Evolutionary conservation across 2,888 invertebrate genomes (phyloP).

Genomic region (Conops quadrifasciatus): DNA sequence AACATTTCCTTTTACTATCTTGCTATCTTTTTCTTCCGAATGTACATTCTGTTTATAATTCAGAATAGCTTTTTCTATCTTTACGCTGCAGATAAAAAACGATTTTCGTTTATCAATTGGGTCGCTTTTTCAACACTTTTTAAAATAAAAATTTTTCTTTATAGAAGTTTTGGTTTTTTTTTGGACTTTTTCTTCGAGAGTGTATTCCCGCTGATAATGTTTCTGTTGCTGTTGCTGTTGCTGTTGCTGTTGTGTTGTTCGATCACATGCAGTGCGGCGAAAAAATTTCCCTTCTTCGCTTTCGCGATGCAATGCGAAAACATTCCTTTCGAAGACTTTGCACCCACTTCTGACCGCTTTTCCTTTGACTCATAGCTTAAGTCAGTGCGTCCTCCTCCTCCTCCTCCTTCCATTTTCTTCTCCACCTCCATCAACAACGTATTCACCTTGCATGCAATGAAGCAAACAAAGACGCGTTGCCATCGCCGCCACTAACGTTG

Average conservation of each 20-base stretch:
- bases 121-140: too few species aligned
- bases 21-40: too few species aligned
- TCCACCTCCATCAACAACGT: not conserved
- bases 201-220: too few species aligned
- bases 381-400: not conserved
- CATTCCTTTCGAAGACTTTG: not conserved
- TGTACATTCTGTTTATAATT: too few species aligned
- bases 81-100: too few species aligned
- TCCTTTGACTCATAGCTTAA: not conserved
- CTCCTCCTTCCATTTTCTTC: not conserved
- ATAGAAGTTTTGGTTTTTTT: too few species aligned
- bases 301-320: constrained; percentile 3
- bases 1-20: too few species aligned
- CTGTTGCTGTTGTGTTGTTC: not conserved
- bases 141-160: too few species aligned
- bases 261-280: not conserved
- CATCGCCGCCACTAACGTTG: not conserved
- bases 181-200: too few species aligned
- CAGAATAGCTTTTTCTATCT: too few species aligned
- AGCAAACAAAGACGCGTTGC: too few species aligned
- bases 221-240: not conserved
- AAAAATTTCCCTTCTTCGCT: not conserved
- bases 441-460: not conserved
- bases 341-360: not conserved
- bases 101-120: too few species aligned